phyloP scores from a whole-genome alignment of 2,113 vertebrate species.

The Prunella fulvescens region DNA sequence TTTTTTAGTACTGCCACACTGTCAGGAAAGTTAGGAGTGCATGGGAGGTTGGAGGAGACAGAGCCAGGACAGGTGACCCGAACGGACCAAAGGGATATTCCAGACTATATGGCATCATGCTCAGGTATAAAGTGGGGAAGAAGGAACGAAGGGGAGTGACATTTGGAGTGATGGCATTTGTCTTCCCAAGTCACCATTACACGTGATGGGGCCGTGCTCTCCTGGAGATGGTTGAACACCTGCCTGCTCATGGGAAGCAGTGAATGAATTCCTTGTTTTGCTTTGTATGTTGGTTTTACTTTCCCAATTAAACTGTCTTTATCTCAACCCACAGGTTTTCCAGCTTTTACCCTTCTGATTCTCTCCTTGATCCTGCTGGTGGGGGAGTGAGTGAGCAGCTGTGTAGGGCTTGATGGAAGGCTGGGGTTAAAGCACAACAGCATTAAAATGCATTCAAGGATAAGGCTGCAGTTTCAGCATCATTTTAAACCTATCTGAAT shows the following conservation, averaged over 20 bases:
- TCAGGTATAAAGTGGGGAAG: neutral
- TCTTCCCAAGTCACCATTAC: neutral
- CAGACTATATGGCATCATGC: neutral
- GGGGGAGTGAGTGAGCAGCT: fast-evolving
- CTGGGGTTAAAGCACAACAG: neutral
- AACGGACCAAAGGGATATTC: neutral
- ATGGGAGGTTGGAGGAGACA: neutral
- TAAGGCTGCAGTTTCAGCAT: neutral
- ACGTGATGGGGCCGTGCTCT: fast-evolving
- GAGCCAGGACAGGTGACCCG: neutral
- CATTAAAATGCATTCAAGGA: neutral
- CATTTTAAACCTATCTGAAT: neutral
- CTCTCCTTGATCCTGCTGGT: fast-evolving
- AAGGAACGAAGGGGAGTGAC: neutral
- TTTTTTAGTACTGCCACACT: neutral
- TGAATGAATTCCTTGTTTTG: neutral
- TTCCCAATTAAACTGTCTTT: neutral
- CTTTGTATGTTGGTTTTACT: neutral
- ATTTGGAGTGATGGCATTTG: neutral
- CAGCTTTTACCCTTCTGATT: neutral
- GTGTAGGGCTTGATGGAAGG: fast-evolving
- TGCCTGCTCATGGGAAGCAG: neutral
- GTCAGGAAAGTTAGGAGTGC: neutral
- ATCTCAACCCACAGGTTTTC: neutral
- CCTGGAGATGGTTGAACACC: neutral